A percentile compares a stretch with the other conserved stretches of the same genome.
Evolutionary conservation across 2,113 vertebrate species (phyloP).

Genomic region (Trochalopteron elliotii): DNA sequence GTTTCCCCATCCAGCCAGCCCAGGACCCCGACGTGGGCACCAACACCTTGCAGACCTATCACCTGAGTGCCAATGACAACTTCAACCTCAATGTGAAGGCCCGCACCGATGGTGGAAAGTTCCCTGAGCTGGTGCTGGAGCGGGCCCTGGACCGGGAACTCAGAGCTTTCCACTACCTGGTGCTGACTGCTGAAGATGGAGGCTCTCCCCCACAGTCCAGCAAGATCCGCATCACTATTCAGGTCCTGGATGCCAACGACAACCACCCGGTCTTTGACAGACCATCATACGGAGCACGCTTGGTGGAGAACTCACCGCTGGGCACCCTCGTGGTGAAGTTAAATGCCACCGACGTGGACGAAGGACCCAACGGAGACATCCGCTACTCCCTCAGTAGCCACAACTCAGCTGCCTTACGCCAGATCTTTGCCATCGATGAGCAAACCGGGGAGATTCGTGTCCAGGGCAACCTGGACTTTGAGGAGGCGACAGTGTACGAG

Average conservation of each 20-base stretch:
- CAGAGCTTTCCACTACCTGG: constrained; percentile 71
- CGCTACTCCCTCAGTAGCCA: constrained; percentile 80
- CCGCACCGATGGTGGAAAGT: constrained; percentile 70
- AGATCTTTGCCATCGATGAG: constrained; percentile 79
- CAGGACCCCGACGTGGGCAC: constrained; percentile 77
- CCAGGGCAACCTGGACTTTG: constrained; percentile 81
- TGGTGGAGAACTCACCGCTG: constrained; percentile 76
- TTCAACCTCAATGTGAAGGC: constrained; percentile 77
- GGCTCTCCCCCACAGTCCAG: constrained; percentile 79
- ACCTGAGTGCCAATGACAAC: constrained; percentile 75
- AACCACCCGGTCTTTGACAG: constrained; percentile 84
- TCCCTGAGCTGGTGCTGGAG: constrained; percentile 83
- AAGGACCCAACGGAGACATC: constrained; percentile 82
- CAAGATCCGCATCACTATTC: constrained; percentile 74
- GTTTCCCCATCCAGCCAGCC: constrained; percentile 80
- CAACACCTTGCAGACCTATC: constrained; percentile 79
- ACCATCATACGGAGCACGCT: constrained; percentile 71
- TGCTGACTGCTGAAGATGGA: constrained; percentile 83
- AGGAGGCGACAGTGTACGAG: constrained; percentile 79
- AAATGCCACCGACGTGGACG: constrained; percentile 85
- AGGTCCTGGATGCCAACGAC: constrained; percentile 84
- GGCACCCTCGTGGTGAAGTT: constrained; percentile 76
- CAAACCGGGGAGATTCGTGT: constrained; percentile 79
- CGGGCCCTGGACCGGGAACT: constrained; percentile 81
- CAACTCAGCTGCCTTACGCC: constrained; percentile 74